phyloP scores from a whole-genome alignment of 1,140 invertebrate genomes.

The Myzus persicae region DNA sequence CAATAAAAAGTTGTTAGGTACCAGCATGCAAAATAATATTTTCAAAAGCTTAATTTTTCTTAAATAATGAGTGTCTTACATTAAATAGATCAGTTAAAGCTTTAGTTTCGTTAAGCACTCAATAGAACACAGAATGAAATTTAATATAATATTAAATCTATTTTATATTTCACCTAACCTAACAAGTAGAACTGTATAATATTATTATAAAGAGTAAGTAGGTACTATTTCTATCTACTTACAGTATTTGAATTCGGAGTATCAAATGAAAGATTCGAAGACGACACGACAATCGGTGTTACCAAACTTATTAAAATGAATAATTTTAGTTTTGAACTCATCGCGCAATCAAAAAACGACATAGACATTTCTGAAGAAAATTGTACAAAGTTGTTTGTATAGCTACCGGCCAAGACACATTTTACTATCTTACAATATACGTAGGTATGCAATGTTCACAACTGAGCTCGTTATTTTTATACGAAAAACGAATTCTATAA shows the following conservation, averaged over 20 bases:
- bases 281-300: neutral
- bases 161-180: no score
- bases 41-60: no score
- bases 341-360: neutral
- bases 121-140: neutral
- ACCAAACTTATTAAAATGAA: neutral
- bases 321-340: slow-evolving; percentile 17
- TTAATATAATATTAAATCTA: neutral
- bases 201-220: neutral
- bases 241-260: neutral
- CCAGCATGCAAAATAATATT: no score
- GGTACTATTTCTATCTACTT: neutral
- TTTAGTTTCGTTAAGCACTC: no score
- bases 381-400: neutral
- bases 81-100: no score
- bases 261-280: neutral
- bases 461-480: neutral
- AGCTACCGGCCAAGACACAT: neutral
- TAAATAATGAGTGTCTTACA: no score
- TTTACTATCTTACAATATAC: neutral
- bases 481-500: neutral
- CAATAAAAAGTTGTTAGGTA: no score
- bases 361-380: neutral
- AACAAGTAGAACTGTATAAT: neutral
- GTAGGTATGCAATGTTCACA: neutral